Evolutionary conservation across 2,888 invertebrate genomes (phyloP).

Genomic region (Rapana venosa): DNA sequence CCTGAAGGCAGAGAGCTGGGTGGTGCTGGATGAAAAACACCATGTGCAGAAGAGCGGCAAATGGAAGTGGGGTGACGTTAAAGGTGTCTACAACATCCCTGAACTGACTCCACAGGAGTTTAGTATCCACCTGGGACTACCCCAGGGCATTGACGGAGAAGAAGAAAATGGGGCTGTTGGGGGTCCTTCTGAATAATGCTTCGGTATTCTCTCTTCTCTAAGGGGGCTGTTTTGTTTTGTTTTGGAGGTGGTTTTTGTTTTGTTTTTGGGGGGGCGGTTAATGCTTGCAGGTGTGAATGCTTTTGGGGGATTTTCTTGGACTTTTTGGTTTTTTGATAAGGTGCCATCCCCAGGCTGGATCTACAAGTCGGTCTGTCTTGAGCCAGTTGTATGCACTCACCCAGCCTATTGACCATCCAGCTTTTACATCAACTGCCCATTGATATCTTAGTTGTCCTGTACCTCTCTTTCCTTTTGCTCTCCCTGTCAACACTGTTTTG

Average conservation of each 20-base stretch:
- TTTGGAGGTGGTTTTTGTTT: not conserved
- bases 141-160: not conserved
- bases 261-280: not conserved
- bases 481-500: too few relatives aligned
- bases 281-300: not conserved
- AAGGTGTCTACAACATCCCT: constrained; percentile 52
- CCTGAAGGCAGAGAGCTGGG: constrained; percentile 53
- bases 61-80: constrained; percentile 55
- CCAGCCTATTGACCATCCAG: too few relatives aligned
- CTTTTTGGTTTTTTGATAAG: not conserved
- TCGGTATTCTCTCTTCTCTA: not conserved
- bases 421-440: too few relatives aligned
- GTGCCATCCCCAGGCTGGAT: too few relatives aligned
- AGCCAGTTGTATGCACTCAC: too few relatives aligned
- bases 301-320: not conserved
- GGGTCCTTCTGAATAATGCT: not conserved
- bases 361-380: too few relatives aligned
- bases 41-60: constrained; percentile 44
- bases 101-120: constrained; percentile 37
- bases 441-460: too few relatives aligned
- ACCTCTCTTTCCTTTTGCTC: too few relatives aligned
- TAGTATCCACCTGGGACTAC: constrained; percentile 20
- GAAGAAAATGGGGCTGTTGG: constrained; percentile 27
- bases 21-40: constrained; percentile 47
- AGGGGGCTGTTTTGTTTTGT: too few relatives aligned